Evolutionary conservation across 1,140 invertebrate species (phyloP), one percentile per base, ranked within the genome.

Genomic region (Diabrotica virgifera): DNA sequence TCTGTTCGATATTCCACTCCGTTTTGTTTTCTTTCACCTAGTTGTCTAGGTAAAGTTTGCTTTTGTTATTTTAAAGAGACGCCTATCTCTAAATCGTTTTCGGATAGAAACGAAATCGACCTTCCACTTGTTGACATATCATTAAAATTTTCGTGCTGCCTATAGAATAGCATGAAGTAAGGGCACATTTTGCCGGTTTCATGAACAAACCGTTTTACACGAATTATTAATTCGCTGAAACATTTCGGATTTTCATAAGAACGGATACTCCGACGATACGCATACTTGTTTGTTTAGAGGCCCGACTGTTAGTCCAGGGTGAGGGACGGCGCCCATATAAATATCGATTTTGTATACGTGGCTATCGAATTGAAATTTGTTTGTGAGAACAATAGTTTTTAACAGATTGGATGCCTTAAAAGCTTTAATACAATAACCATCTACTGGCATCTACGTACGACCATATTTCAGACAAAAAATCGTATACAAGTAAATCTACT

Each of bases 71-170:
- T 24, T 24, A 24, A 24, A 24, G 24, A 24, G 24, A 1, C 24
- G 24, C 24, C 24, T 24, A 24, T 24, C 24, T 24, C 24, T 24
- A 24, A 24, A 24, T 24, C 40, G 40, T 46, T 46, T 46, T 46
- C 40, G 40, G 40, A 46, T 46, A n/a, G n/a, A 46, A 46, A 46
- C n/a, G 40, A 46, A 46, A 46, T 46, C 40, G 40, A 46, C 40
- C 40, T 46, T 46, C 40, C n/a, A 46, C 40, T 46, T 46, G 40
- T 46, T 46, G 40, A 46, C 40, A 46, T 46, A 46, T 46, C 40
- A 46, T 46, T 46, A 5, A 46, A 46, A 5, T 46, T 46, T 46
- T 46, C 40, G 40, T 46, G 40, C 40, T 46, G 40, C 40, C n/a
- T 46, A 3, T 46, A 46, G 24, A 46, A 46, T 8, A 46, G 40